phyloP scores from a whole-genome alignment of 2,113 vertebrate genomes.

The Potamarius usumacintae region DNA sequence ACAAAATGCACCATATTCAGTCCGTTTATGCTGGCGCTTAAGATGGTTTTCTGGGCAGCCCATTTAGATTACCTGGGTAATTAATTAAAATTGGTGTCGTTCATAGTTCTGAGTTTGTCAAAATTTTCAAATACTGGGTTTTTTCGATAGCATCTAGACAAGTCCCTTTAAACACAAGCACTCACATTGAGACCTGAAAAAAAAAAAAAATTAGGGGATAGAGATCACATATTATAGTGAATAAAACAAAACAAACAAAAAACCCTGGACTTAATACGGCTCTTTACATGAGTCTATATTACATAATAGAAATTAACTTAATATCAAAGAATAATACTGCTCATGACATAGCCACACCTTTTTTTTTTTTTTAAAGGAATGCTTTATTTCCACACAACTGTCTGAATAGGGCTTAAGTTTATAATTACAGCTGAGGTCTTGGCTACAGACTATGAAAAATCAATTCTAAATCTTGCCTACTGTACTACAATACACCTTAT shows the following conservation, averaged over 20 bases:
- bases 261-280: neutral
- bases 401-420: neutral
- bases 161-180: neutral
- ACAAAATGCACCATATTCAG: neutral
- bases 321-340: neutral
- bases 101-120: neutral
- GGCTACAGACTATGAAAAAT: neutral
- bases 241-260: neutral
- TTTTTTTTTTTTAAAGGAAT: neutral
- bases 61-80: neutral
- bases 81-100: neutral
- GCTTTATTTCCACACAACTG: neutral
- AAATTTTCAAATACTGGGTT: neutral
- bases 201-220: too few species aligned
- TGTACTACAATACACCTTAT: slow-evolving; percentile 12
- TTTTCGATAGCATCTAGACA: neutral
- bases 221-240: neutral
- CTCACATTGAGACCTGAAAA: too few species aligned
- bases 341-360: neutral
- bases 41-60: neutral
- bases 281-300: neutral
- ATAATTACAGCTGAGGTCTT: neutral
- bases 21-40: neutral
- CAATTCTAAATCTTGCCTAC: neutral
- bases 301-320: neutral